Evolutionary conservation across 2,797 vertebrate genomes (phyloP).

Genomic region (Sebastes vulpes): DNA sequence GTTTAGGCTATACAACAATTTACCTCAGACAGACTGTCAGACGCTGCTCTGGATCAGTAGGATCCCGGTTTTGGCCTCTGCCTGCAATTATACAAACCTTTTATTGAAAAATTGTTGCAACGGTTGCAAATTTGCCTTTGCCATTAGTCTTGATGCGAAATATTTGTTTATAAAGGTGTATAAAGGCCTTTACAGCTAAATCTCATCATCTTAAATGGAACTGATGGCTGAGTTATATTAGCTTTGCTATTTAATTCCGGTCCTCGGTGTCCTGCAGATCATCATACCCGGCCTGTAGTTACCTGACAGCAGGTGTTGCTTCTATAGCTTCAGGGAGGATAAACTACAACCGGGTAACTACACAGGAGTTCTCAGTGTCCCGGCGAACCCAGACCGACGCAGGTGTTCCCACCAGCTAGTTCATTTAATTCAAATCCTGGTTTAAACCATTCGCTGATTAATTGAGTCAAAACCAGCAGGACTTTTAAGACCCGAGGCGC

Average conservation of each 20-base stretch:
- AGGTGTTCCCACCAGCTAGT: not conserved
- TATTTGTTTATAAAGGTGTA: no score
- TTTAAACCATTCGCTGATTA: not conserved
- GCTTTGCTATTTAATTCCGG: rapidly evolving
- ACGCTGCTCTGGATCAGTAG: no score
- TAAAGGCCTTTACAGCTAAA: not conserved
- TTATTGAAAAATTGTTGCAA: no score
- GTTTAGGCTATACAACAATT: no score
- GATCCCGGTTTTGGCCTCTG: no score
- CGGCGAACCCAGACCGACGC: not conserved
- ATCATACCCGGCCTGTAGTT: no score
- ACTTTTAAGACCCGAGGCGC: not conserved
- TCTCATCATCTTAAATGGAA: not conserved
- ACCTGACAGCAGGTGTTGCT: not conserved
- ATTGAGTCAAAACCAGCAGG: not conserved
- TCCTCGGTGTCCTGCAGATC: no score
- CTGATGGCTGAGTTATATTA: not conserved
- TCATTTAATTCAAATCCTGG: not conserved
- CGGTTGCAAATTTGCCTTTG: no score
- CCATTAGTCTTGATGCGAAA: no score
- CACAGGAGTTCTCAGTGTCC: not conserved
- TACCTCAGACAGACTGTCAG: no score
- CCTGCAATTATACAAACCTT: no score
- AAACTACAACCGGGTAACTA: not conserved
- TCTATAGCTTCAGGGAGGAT: not conserved